Base-by-base conservation (phyloP, 1,140 invertebrate genomes). In the Drosophila fuyamai region DNA sequence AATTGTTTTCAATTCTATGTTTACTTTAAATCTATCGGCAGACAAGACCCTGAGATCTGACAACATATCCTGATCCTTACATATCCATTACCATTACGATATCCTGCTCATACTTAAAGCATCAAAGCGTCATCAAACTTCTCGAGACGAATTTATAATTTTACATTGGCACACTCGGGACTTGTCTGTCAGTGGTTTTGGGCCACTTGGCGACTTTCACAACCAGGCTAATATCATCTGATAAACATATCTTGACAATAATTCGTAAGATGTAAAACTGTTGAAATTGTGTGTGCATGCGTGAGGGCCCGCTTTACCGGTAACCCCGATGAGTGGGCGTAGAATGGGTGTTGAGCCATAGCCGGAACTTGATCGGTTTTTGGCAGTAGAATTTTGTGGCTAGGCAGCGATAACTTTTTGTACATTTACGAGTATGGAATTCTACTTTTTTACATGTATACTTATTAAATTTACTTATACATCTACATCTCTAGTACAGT, bases 191-290 rank as follows among this genome's bases (percentile, higher is more conserved):
- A 46, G 12, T 46, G 9, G 54, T 58, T 63, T 38, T 14, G 62
- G 46, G 47, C 50, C 57, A 68, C n/a, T 46, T 16, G 43, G 36
- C 53, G 38, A 57, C 38, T 53, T 72, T 75, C 41, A 78, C 75
- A 91, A 91, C 84, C 90, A 91, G 90, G 89, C 90, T 86, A 91
- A 91, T 90, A 91, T 90, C 84, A 90, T 79, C 77, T 90, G 72
- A 86, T 78, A 86, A 79, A 91, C 90, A 90, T 91, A 91, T 91
- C 90, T 90, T 88, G 80, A 91, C 79, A 78, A 84, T 91, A 88
- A 90, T 91, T 90, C 82, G 59, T 90, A 88, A 86, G 83, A 62
- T 76, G 84, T 74, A 71, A 77, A 89, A 88, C 60, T 84, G 84
- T 88, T 80, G 60, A 88, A 89, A 88, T 58, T 80, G 59, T 56